Evolutionary conservation across 2,888 invertebrate genomes (phyloP), one percentile per base, ranked within the genome.

Genomic region (Apocheima hispidaria): DNA sequence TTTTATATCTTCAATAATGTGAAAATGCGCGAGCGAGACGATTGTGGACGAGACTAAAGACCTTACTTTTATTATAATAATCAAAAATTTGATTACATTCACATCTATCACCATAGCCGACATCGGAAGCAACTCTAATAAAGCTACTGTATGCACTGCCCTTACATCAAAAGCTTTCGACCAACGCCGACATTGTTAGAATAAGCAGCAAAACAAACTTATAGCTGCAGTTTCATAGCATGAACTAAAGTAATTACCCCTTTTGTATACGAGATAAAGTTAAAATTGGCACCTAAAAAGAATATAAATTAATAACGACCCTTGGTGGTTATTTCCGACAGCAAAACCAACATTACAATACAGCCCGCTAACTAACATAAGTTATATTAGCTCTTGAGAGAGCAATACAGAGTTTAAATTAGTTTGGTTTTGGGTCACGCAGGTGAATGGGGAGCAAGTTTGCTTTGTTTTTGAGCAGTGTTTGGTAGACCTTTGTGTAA

Each of bases 121-220:
- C 21, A 59, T 41, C 59, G 50, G 63, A 59, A 55, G 63, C 48
- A 16, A 48, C 9, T 2, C 48, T 46, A 59, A 55, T 59, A 55
- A 55, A 63, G 54, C 62, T 44, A 38, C 62, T 21, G 51, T 55
- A 33, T 44, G 56, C 61, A 52, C 51, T 41, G 53, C 44, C 35
- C 50, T 56, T 46, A 53, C 53, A 64, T 64, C 60, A 66, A 63
- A 63, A 63, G 57, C 36, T 57, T 50, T 53, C 38, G 49, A 38
- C 53, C 54, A 64, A 60, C 62, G 55, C 50, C 51, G 57, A 41
- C 56, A 49, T 36, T 44, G 49, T 50, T 46, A 35, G 48, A 54
- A 59, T 65, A 58, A 61, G 44, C 23, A 33, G 5, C 12, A 18
- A 35, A 54, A 54, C 60, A 44, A 54, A 57, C 21, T 44, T 52